These are phyloP conservation scores for Nipponacmea schrenckii DNA, from an alignment of 2,888 invertebrate genomes.

Conservation along the genomic window DNA sequence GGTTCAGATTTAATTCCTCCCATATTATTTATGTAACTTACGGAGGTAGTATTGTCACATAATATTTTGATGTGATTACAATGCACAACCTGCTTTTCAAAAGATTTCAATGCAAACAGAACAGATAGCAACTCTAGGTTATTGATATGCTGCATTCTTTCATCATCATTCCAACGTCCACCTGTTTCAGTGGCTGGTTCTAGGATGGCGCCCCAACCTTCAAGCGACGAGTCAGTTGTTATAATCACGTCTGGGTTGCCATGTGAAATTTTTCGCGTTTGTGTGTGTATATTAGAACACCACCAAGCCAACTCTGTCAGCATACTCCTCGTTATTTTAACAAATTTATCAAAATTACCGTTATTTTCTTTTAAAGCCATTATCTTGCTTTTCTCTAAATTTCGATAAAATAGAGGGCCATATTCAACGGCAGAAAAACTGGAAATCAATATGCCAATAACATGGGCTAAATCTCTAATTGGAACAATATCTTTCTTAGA, in stretches of 20 bases:
- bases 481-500: no score
- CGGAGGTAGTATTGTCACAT: conserved; percentile 25
- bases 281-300: not conserved
- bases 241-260: not conserved
- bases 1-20: conserved; percentile 21
- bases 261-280: not conserved
- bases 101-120: not conserved
- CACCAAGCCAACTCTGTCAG: not conserved
- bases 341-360: not conserved
- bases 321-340: not conserved
- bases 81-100: not conserved
- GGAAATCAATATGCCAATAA: not conserved
- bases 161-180: not conserved
- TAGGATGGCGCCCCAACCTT: not conserved
- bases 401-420: not conserved
- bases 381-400: not conserved
- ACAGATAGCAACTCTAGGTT: not conserved
- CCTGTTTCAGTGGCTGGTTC: no score
- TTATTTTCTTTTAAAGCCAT: not conserved
- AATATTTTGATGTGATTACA: not conserved
- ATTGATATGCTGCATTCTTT: not conserved
- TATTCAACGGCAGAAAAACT: not conserved
- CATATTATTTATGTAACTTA: conserved; percentile 23
- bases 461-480: not conserved
- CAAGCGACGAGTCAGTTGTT: not conserved